phyloP scores from a whole-genome alignment of 2,888 invertebrate genomes.

The Archips xylosteana region DNA sequence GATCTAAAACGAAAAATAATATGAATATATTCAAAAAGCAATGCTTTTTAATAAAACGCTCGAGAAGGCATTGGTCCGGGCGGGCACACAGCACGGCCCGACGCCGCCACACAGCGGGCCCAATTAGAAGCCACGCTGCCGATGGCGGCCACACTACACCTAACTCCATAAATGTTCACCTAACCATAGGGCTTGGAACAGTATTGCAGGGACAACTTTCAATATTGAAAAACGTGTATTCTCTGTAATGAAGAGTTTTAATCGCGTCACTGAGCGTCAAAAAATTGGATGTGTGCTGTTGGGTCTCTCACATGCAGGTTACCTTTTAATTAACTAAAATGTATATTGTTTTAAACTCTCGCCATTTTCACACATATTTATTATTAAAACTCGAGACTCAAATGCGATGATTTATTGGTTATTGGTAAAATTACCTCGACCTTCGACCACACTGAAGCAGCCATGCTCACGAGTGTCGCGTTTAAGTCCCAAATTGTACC shows the following conservation, averaged over 20 bases:
- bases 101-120: slow-evolving; percentile 70
- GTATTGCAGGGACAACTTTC: background rate
- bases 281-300: background rate
- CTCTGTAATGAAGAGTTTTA: background rate
- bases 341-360: too few species aligned
- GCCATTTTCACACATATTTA: too few species aligned
- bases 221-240: slow-evolving; percentile 2
- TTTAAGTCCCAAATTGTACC: too few species aligned
- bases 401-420: too few species aligned
- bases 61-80: slow-evolving; percentile 39
- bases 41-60: slow-evolving; percentile 13
- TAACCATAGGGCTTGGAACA: slow-evolving; percentile 25
- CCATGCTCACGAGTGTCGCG: too few species aligned
- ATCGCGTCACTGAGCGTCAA: background rate
- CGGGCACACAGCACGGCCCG: slow-evolving; percentile 55
- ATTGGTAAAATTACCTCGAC: too few species aligned
- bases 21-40: slow-evolving; percentile 4
- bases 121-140: slow-evolving; percentile 69
- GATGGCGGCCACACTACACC: slow-evolving; percentile 42
- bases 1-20: slow-evolving; percentile 4
- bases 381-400: too few species aligned
- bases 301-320: background rate
- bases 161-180: slow-evolving; percentile 20
- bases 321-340: background rate
- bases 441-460: too few species aligned